Percentiles rank a stretch among this genome's conserved stretches.
Evolutionary conservation across 2,888 invertebrate genomes (phyloP).

Genomic region (Lamellibrachia satsuma): DNA sequence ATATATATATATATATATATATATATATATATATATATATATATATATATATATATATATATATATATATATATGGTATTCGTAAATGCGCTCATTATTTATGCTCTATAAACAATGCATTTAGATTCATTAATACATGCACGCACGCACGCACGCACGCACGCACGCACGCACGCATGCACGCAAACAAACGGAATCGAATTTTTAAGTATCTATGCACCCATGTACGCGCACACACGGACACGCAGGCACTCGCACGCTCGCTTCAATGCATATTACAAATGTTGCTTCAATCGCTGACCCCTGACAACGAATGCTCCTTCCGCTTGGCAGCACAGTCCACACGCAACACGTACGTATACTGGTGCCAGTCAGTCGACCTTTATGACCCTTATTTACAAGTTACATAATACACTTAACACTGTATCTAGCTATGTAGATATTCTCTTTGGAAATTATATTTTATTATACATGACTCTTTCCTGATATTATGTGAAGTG

Average conservation of each 20-base stretch:
- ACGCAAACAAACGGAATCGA: neutral
- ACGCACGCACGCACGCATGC: neutral
- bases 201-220: neutral
- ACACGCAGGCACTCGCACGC: neutral
- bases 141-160: neutral
- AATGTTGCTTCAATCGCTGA: neutral
- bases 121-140: neutral
- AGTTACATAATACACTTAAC: neutral
- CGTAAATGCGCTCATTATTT: no score
- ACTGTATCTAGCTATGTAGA: neutral
- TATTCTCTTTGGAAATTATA: neutral
- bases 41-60: no score
- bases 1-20: no score
- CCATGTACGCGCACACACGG: neutral
- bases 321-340: conserved; percentile 4
- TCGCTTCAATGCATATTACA: neutral
- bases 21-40: no score
- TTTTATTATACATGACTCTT: no score
- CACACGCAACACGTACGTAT: neutral
- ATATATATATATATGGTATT: no score
- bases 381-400: neutral
- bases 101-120: neutral
- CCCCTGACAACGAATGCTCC: neutral
- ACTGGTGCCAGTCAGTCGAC: neutral
- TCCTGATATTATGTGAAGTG: no score